Conservation (phyloP, 1,140 invertebrate species). For the Parasteatoda tepidariorum region DNA sequence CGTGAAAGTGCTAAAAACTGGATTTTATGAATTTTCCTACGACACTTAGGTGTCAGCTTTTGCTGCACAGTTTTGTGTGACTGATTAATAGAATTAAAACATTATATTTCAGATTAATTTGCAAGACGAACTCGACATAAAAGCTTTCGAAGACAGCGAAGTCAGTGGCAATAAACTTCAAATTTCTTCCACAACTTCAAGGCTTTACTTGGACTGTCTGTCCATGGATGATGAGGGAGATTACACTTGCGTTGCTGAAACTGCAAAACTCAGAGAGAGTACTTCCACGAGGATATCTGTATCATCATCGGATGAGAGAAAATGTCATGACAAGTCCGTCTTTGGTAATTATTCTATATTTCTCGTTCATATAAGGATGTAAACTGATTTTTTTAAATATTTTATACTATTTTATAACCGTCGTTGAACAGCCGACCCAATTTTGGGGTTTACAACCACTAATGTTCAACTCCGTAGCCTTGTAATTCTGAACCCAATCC, state of each 20-base stretch:
- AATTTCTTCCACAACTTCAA: constrained; percentile 68
- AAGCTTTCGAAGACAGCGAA: neutral
- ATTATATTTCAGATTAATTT: constrained; percentile 24
- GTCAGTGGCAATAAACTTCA: neutral
- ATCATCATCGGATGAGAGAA: constrained; percentile 7
- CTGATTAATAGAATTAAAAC: too few relatives aligned
- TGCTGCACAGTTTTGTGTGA: too few relatives aligned
- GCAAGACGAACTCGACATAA: neutral
- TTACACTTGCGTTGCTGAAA: constrained; percentile 80
- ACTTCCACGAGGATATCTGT: constrained; percentile 65
- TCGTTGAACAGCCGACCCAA: too few relatives aligned
- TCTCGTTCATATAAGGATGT: too few relatives aligned
- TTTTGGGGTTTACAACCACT: too few relatives aligned
- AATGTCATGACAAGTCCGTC: neutral
- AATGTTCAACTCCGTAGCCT: too few relatives aligned
- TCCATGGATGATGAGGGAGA: constrained; percentile 73
- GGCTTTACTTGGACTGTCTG: constrained; percentile 76
- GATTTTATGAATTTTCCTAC: too few relatives aligned
- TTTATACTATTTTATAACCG: too few relatives aligned
- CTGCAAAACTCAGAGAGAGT: constrained; percentile 73
- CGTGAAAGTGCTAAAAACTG: too few relatives aligned
- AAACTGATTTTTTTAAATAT: too few relatives aligned
- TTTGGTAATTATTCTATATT: neutral
- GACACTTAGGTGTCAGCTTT: too few relatives aligned
- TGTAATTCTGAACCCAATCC: too few relatives aligned